phyloP scores from a whole-genome alignment of 2,888 invertebrate species.

The Ochropleura plecta region DNA sequence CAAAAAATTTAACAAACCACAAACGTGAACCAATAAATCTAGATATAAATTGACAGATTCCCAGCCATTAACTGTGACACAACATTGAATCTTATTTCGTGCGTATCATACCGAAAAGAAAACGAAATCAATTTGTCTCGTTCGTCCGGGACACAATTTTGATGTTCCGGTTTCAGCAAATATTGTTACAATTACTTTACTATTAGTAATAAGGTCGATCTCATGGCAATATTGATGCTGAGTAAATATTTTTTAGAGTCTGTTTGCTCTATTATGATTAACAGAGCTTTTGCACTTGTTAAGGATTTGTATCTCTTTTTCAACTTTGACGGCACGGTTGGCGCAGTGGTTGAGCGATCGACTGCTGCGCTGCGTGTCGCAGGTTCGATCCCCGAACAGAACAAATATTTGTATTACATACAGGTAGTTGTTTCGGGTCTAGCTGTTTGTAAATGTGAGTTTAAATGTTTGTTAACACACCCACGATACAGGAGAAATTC shows the following conservation, averaged over 20 bases:
- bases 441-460: no score
- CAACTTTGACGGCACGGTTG: no score
- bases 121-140: constrained; percentile 41
- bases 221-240: constrained; percentile 2
- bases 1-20: background rate
- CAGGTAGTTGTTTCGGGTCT: no score
- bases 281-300: background rate
- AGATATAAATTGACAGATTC: constrained; percentile 4
- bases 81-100: constrained; percentile 34
- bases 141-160: constrained; percentile 18
- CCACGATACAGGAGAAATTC: no score
- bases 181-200: constrained; percentile 21
- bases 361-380: no score
- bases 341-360: no score
- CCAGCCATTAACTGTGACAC: constrained; percentile 5
- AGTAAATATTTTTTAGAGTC: background rate
- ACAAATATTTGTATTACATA: no score
- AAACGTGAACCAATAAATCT: constrained; percentile 15
- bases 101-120: constrained; percentile 23
- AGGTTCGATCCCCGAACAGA: no score
- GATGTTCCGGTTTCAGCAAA: constrained; percentile 24
- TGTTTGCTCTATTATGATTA: background rate
- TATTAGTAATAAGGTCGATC: constrained; percentile 12
- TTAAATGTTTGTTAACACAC: no score
- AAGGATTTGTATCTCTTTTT: background rate